Evolutionary conservation across 2,888 invertebrate species (phyloP).

Genomic region (Theretra japonica): DNA sequence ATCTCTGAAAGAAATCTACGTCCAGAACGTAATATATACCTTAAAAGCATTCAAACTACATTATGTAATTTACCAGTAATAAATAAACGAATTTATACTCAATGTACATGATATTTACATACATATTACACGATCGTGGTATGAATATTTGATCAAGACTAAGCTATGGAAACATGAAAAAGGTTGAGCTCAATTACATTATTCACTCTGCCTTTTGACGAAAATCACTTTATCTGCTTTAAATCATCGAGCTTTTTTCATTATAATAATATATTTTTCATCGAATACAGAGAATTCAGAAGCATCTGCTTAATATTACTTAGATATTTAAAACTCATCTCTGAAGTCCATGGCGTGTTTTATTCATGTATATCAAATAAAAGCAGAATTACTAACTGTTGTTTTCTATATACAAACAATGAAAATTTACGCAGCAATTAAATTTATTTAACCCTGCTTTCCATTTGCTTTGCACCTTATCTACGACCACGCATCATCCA

Average conservation of each 20-base stretch:
- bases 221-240: constrained; percentile 59
- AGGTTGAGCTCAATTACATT: constrained; percentile 60
- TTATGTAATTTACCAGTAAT: not conserved
- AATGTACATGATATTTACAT: constrained; percentile 28
- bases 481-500: no score
- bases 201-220: constrained; percentile 59
- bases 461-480: no score
- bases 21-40: not conserved
- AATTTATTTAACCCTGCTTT: no score
- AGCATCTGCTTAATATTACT: constrained; percentile 10
- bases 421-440: no score
- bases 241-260: constrained; percentile 44
- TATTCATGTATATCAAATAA: not conserved
- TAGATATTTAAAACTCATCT: not conserved
- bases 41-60: not conserved
- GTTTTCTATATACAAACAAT: no score
- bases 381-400: not conserved
- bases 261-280: constrained; percentile 28
- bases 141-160: constrained; percentile 59
- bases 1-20: no score
- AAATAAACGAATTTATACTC: constrained; percentile 10
- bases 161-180: constrained; percentile 57
- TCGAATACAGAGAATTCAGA: constrained; percentile 8
- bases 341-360: not conserved
- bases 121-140: constrained; percentile 39